Percentiles rank a stretch among this genome's conserved stretches.
These are phyloP conservation scores for Platorchestia sp. DNA, from an alignment of 1,140 invertebrate genomes.

Conservation along the genomic window DNA sequence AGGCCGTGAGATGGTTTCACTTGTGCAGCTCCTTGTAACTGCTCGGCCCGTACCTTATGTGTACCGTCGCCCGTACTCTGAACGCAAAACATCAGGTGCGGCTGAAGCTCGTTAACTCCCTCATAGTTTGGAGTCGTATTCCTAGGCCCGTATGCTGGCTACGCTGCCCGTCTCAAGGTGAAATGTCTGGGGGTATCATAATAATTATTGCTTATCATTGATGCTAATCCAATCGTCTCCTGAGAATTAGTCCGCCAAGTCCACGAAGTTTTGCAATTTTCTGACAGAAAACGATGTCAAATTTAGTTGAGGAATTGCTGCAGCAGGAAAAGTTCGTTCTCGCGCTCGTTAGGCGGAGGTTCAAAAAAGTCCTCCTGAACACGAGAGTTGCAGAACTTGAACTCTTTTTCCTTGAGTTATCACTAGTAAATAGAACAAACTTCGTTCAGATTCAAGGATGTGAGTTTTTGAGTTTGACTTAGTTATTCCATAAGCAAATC, in stretches of 20 bases:
- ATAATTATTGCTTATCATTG: background rate
- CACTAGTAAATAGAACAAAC: background rate
- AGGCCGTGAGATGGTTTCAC: background rate
- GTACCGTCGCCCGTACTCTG: no score
- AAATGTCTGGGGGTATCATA: background rate
- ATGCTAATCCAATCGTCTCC: background rate
- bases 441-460: background rate
- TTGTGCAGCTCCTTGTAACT: background rate
- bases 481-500: background rate
- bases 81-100: background rate
- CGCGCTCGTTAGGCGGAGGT: background rate
- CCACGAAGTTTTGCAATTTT: background rate
- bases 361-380: background rate
- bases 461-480: background rate
- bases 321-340: background rate
- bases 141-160: background rate
- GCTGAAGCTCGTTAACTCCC: background rate
- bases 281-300: background rate
- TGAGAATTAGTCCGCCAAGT: background rate
- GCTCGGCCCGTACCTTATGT: background rate
- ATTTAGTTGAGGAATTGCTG: background rate
- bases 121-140: background rate
- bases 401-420: background rate
- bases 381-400: background rate
- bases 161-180: no score